phyloP scores from a whole-genome alignment of 2,113 vertebrate species.

The Carassius gibelio region DNA sequence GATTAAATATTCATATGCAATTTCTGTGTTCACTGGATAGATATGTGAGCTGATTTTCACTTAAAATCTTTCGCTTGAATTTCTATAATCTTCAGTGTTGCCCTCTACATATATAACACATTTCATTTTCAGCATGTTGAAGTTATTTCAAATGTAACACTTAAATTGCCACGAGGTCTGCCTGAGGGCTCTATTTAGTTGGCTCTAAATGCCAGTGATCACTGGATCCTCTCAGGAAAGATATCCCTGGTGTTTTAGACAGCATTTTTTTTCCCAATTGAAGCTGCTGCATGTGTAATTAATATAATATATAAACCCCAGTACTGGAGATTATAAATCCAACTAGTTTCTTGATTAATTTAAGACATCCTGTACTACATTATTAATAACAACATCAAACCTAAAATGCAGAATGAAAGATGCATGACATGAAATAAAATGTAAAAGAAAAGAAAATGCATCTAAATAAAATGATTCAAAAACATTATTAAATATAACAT shows the following conservation, averaged over 20 bases:
- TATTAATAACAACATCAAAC: neutral
- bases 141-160: neutral
- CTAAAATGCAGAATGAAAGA: neutral
- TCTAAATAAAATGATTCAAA: neutral
- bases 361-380: neutral
- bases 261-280: neutral
- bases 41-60: neutral
- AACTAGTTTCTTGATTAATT: neutral
- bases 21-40: constrained; percentile 8
- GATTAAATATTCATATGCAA: constrained; percentile 24
- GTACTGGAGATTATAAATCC: neutral
- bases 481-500: too few relatives aligned
- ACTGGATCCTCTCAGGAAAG: neutral
- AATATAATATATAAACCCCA: neutral
- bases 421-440: neutral
- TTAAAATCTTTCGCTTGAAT: neutral
- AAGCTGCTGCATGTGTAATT: neutral
- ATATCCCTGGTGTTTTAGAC: neutral
- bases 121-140: constrained; percentile 1
- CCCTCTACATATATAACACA: constrained; percentile 2
- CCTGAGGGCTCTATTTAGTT: constrained; percentile 26
- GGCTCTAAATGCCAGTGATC: constrained; percentile 20
- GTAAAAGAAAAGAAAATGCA: neutral
- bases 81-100: constrained; percentile 3
- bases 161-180: neutral